These are phyloP conservation scores for Venturia canescens DNA, from an alignment of 1,140 invertebrate genomes.

Conservation along the genomic window DNA sequence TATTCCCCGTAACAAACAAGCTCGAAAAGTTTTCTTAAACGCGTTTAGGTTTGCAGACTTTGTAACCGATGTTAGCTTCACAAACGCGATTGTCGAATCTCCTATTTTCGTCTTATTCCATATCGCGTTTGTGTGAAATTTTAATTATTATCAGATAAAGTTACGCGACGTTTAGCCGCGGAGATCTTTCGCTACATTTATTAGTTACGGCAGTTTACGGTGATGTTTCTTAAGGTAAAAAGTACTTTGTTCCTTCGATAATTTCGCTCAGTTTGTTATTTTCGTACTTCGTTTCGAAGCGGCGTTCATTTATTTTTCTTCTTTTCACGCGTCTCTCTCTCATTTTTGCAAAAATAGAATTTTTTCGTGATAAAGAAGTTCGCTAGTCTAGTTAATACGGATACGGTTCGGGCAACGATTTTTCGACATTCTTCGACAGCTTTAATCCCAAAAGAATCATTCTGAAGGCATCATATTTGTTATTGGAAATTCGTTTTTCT, in stretches of 20 bases:
- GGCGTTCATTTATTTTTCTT: not conserved
- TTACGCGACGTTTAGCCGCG: not conserved
- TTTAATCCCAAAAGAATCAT: not conserved
- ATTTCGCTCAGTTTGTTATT: not conserved
- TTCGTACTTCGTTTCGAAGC: not conserved
- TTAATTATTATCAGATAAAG: not conserved
- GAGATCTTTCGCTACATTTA: constrained; percentile 14
- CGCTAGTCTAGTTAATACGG: not conserved
- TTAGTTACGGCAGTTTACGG: not conserved
- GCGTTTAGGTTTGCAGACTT: too few species aligned
- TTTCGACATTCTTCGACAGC: not conserved
- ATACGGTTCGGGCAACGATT: not conserved
- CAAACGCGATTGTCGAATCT: too few species aligned
- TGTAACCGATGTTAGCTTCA: too few species aligned
- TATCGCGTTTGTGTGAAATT: not conserved
- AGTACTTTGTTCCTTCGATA: constrained; percentile 8
- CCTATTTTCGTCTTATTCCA: too few species aligned
- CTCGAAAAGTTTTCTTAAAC: too few species aligned
- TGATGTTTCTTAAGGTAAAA: constrained; percentile 10
- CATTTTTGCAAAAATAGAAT: not conserved
- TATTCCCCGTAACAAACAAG: too few species aligned
- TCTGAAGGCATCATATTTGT: not conserved
- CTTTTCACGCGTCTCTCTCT: not conserved
- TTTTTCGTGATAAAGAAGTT: not conserved
- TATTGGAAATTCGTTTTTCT: not conserved